A percentile compares a stretch with the other conserved stretches of the same genome.
These are phyloP conservation scores for Falco rusticolus DNA, from an alignment of 2,797 vertebrate species.

Conservation along the genomic window DNA sequence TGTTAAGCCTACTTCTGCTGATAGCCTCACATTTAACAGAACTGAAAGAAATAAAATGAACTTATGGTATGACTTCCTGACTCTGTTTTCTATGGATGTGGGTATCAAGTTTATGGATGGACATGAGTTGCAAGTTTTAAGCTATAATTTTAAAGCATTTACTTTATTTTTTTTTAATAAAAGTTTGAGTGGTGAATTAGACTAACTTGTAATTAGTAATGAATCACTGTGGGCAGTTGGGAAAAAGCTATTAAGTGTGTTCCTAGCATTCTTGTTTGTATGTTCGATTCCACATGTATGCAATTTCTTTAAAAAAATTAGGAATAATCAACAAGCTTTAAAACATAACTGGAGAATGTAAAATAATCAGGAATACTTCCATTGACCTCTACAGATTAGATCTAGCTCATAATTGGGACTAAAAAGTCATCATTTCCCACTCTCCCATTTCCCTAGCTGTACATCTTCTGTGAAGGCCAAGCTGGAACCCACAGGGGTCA, in stretches of 20 bases:
- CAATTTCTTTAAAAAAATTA: neutral
- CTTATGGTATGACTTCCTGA: neutral
- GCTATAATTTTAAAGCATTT: neutral
- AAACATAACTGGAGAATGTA: neutral
- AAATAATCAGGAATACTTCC: neutral
- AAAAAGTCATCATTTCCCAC: neutral
- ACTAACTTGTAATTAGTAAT: neutral
- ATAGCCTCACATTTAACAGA: neutral
- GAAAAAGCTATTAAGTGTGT: neutral
- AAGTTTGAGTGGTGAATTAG: neutral
- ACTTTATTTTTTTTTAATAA: neutral
- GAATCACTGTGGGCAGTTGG: neutral
- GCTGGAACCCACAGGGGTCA: neutral
- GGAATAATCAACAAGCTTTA: neutral
- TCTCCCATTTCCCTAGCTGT: neutral
- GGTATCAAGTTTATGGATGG: neutral
- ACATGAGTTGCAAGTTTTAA: neutral
- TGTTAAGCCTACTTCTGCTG: neutral
- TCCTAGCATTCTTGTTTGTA: neutral
- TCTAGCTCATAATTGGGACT: neutral
- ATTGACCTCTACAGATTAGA: neutral
- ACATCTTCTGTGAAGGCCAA: neutral
- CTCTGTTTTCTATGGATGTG: fast-evolving
- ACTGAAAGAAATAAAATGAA: neutral
- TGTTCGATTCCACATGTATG: neutral